These are phyloP conservation scores for Phyllotreta striolata DNA, from an alignment of 2,888 invertebrate genomes.

Conservation along the genomic window DNA sequence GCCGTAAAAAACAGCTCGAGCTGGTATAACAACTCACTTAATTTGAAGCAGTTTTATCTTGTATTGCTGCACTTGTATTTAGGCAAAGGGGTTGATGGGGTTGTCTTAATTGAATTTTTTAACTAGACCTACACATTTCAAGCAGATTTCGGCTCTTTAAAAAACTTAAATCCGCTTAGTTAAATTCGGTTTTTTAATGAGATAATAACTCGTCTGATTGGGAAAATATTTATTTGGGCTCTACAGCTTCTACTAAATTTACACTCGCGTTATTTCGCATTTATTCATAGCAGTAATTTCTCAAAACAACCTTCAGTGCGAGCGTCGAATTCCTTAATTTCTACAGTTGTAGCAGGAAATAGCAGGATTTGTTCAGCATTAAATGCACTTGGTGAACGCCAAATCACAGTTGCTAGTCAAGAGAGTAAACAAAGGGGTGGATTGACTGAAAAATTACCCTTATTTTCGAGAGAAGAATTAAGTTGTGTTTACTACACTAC, in stretches of 20 bases:
- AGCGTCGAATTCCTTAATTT: conserved; percentile 20
- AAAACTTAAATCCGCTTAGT: too few species aligned
- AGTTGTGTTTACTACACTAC: too few species aligned
- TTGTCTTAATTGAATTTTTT: neutral
- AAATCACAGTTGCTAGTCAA: conserved; percentile 7
- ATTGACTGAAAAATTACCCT: too few species aligned
- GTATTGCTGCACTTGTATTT: neutral
- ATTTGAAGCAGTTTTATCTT: conserved; percentile 13
- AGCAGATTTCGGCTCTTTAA: too few species aligned
- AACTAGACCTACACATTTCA: too few species aligned
- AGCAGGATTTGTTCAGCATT: conserved; percentile 21
- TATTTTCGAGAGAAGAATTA: too few species aligned
- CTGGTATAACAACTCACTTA: conserved; percentile 14
- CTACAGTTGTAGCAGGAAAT: conserved; percentile 11
- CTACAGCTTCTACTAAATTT: conserved; percentile 7
- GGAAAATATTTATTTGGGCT: neutral
- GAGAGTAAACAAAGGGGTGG: conserved; percentile 4
- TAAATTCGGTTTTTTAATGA: too few species aligned
- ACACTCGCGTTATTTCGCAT: conserved; percentile 12
- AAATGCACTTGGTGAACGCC: conserved; percentile 22
- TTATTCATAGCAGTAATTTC: conserved; percentile 18
- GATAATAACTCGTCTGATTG: too few species aligned
- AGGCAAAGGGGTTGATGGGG: conserved; percentile 3
- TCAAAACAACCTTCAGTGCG: conserved; percentile 1
- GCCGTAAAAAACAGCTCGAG: conserved; percentile 13